phyloP scores from a whole-genome alignment of 2,888 invertebrate genomes.

The Apotomis betuletana region DNA sequence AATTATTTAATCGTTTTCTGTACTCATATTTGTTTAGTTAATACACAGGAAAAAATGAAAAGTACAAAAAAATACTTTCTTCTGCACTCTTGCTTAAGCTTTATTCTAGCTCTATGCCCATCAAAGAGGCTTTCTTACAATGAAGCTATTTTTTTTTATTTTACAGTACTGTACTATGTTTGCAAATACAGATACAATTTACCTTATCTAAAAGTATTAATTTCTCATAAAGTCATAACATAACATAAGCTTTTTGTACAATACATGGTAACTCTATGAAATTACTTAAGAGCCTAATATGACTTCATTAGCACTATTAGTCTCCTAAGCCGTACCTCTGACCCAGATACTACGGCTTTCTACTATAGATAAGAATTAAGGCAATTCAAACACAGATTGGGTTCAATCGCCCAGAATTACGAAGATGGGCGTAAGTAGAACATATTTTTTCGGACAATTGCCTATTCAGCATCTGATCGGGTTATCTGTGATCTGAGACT shows the following conservation, averaged over 20 bases:
- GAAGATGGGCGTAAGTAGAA: conserved; percentile 70
- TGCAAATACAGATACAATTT: no score
- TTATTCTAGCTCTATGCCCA: no score
- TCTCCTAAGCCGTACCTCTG: conserved; percentile 36
- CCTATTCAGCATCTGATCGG: conserved; percentile 20
- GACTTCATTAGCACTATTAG: conserved; percentile 38
- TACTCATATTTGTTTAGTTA: no score
- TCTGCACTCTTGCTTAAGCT: no score
- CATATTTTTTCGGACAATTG: conserved; percentile 43
- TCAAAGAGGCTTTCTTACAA: no score
- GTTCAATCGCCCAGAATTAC: conserved; percentile 60
- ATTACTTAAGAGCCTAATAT: conserved; percentile 18
- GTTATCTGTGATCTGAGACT: background rate
- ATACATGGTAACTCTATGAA: background rate
- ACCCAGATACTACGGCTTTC: conserved; percentile 48
- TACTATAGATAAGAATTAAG: conserved; percentile 68
- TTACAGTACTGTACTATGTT: no score
- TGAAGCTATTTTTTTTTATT: no score
- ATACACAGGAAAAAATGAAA: no score
- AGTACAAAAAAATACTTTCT: no score
- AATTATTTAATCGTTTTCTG: background rate
- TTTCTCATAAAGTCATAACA: no score
- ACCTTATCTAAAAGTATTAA: no score
- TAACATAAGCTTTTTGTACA: no score
- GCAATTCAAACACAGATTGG: conserved; percentile 59